A percentile compares a stretch with the other conserved stretches of the same genome.
These are phyloP conservation scores for Drosophila ananassae DNA, from an alignment of 1,140 invertebrate species.

Conservation along the genomic window DNA sequence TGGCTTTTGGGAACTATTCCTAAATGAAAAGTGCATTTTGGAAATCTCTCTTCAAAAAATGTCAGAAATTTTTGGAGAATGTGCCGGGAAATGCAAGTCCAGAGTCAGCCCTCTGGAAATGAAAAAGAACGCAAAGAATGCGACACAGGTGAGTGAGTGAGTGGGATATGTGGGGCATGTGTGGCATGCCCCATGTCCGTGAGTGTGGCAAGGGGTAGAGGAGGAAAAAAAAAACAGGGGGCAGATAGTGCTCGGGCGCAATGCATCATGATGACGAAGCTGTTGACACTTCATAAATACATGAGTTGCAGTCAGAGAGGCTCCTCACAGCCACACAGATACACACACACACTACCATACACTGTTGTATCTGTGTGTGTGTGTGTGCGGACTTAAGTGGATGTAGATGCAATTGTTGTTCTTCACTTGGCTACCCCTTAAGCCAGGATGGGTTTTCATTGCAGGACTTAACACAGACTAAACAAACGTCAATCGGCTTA, in stretches of 20 bases:
- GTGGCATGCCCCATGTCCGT: background rate
- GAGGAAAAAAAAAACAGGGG: slow-evolving; percentile 2
- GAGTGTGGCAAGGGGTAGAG: background rate
- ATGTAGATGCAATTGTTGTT: slow-evolving; percentile 58
- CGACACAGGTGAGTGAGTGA: slow-evolving; percentile 25
- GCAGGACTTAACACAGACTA: slow-evolving; percentile 44
- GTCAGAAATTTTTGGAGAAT: background rate
- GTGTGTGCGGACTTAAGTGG: slow-evolving; percentile 20
- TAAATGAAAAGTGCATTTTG: background rate
- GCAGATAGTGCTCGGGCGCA: slow-evolving; percentile 52
- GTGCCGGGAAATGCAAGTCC: background rate
- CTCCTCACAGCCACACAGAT: background rate
- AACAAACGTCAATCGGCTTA: slow-evolving; percentile 47
- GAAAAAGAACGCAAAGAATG: slow-evolving; percentile 31
- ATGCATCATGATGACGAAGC: slow-evolving; percentile 76
- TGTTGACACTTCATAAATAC: slow-evolving; percentile 82
- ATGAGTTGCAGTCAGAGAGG: slow-evolving; percentile 69
- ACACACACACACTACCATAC: slow-evolving; percentile 22
- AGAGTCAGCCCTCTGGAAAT: slow-evolving; percentile 9
- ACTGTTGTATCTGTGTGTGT: slow-evolving; percentile 5
- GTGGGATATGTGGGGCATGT: background rate
- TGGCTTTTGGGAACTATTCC: no score
- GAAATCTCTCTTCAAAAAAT: background rate
- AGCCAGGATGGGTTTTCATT: slow-evolving; percentile 27
- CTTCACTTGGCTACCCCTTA: slow-evolving; percentile 54